Conservation (phyloP, 1,140 invertebrate species). For the Cyclargus thomasi region DNA sequence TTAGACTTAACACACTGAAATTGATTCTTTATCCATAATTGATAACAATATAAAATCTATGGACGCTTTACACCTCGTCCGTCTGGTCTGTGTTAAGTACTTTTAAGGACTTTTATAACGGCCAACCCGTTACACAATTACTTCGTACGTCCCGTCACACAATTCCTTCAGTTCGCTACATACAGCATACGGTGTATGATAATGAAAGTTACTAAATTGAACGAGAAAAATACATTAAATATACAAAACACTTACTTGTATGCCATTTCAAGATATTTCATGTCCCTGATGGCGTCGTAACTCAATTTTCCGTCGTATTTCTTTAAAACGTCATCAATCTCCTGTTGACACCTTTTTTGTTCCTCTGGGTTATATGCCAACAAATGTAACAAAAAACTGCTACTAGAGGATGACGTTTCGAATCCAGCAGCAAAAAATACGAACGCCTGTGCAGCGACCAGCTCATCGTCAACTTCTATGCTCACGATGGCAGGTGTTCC, state of each 20-base stretch:
- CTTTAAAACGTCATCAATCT: slow-evolving; percentile 23
- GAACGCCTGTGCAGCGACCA: slow-evolving; percentile 25
- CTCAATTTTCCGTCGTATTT: slow-evolving; percentile 22
- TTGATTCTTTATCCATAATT: too few species aligned
- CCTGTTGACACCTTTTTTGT: slow-evolving; percentile 18
- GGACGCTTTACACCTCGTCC: too few species aligned
- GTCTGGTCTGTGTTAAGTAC: too few species aligned
- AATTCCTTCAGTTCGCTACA: too few species aligned
- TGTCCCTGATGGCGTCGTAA: slow-evolving; percentile 24
- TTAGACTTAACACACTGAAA: too few species aligned
- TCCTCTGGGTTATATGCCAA: slow-evolving; percentile 22
- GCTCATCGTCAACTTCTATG: slow-evolving; percentile 23
- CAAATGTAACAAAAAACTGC: slow-evolving; percentile 21
- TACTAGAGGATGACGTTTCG: slow-evolving; percentile 28
- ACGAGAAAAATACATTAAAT: too few species aligned
- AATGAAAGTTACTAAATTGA: too few species aligned
- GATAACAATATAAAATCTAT: too few species aligned
- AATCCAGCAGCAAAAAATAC: slow-evolving; percentile 28
- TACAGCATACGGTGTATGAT: too few species aligned
- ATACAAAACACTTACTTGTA: slow-evolving; percentile 20
- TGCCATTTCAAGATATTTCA: slow-evolving; percentile 26
- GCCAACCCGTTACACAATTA: too few species aligned
- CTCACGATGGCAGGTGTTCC: slow-evolving; percentile 20
- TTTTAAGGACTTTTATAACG: too few species aligned
- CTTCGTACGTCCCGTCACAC: too few species aligned